Evolutionary conservation across 2,888 invertebrate genomes (phyloP).

Genomic region (Incurvaria masculella): DNA sequence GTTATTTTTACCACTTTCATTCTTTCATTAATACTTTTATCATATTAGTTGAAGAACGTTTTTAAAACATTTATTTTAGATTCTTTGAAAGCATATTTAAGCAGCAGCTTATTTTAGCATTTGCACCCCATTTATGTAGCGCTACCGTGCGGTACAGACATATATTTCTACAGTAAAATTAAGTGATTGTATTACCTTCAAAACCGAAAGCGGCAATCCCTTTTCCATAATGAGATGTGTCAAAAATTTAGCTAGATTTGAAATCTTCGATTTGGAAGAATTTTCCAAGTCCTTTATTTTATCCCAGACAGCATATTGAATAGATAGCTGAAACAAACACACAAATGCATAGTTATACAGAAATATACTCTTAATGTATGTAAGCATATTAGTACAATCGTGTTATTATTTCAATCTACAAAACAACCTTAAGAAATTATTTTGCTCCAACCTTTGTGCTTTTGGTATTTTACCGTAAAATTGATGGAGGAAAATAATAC

Average conservation of each 20-base stretch:
- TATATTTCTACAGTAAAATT: not conserved
- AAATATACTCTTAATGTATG: not conserved
- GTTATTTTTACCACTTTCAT: too few species aligned
- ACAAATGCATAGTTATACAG: slow-evolving; percentile 1
- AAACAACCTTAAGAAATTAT: too few species aligned
- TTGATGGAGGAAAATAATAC: too few species aligned
- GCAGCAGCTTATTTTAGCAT: not conserved
- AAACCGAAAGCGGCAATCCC: slow-evolving; percentile 73
- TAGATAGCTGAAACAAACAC: slow-evolving; percentile 62
- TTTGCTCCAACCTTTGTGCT: too few species aligned
- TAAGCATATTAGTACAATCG: too few species aligned
- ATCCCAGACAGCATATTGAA: slow-evolving; percentile 91
- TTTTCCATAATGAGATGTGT: slow-evolving; percentile 76
- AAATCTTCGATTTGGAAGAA: slow-evolving; percentile 59
- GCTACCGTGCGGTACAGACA: not conserved
- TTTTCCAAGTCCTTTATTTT: slow-evolving; percentile 76
- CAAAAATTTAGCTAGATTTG: slow-evolving; percentile 76
- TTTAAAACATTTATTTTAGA: too few species aligned
- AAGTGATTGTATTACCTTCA: slow-evolving; percentile 63
- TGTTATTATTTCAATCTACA: too few species aligned
- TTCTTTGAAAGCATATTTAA: too few species aligned
- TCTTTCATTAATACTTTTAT: too few species aligned
- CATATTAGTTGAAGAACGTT: too few species aligned
- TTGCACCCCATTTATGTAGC: not conserved
- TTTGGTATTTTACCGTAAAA: too few species aligned